Percentiles rank a stretch among this genome's conserved stretches.
Conservation (phyloP, 1,140 invertebrate species). For the Drosophila elegans region DNA sequence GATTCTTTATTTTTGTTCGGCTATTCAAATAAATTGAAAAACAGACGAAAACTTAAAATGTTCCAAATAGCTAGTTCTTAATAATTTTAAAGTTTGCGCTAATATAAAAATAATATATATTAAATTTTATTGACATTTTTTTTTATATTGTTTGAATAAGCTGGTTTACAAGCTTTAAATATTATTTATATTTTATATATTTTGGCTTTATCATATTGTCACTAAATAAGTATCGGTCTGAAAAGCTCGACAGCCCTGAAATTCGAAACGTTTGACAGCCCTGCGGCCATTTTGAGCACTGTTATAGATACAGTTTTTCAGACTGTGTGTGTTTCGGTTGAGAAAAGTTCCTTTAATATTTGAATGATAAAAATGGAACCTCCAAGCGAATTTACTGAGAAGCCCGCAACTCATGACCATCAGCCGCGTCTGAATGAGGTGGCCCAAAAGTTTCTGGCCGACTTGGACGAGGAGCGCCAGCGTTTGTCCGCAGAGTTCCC, state of each 20-base stretch:
- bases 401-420: conserved; percentile 57
- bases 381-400: conserved; percentile 56
- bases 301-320: conserved; percentile 63
- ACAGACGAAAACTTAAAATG: too few species aligned
- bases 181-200: not conserved
- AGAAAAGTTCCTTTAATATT: not conserved
- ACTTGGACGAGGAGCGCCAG: conserved; percentile 72
- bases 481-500: conserved; percentile 70
- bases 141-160: too few species aligned
- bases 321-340: not conserved
- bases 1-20: too few species aligned
- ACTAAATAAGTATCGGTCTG: not conserved
- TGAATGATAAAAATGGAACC: conserved; percentile 41
- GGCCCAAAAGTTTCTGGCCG: conserved; percentile 75
- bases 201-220: not conserved
- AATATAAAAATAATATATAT: too few species aligned
- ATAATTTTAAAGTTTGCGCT: too few species aligned
- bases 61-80: too few species aligned
- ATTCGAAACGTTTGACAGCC: not conserved
- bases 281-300: conserved; percentile 12
- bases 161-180: not conserved
- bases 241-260: not conserved
- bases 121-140: too few species aligned
- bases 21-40: too few species aligned
- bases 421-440: conserved; percentile 77